These are phyloP conservation scores for Eulimnadia texana DNA, from an alignment of 1,140 invertebrate species.

Conservation along the genomic window DNA sequence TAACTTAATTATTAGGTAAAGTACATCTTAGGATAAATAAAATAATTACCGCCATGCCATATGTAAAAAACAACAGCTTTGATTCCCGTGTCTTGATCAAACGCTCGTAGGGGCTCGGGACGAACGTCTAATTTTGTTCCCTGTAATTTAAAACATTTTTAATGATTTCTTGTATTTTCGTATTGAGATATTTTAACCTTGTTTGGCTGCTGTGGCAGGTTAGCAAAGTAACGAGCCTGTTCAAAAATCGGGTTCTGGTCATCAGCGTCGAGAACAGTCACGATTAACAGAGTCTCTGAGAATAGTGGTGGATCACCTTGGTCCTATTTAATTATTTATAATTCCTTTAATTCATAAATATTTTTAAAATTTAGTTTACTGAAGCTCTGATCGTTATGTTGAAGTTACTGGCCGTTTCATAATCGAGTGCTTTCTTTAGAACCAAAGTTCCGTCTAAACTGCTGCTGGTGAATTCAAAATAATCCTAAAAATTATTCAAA, in stretches of 20 bases:
- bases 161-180: neutral
- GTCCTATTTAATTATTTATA: conserved; percentile 46
- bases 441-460: conserved; percentile 72
- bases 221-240: conserved; percentile 56
- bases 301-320: conserved; percentile 61
- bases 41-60: conserved; percentile 33
- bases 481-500: conserved; percentile 40
- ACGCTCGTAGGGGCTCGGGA: conserved; percentile 46
- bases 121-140: conserved; percentile 40
- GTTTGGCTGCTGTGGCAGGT: conserved; percentile 43
- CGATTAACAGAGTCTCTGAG: conserved; percentile 54
- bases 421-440: conserved; percentile 63
- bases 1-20: neutral
- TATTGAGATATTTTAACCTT: conserved; percentile 29
- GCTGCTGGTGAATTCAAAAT: conserved; percentile 65
- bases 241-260: conserved; percentile 76
- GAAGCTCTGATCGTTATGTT: conserved; percentile 55
- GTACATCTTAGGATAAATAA: neutral
- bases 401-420: conserved; percentile 63
- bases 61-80: conserved; percentile 56
- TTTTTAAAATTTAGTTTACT: too few species aligned
- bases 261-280: conserved; percentile 75
- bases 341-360: too few species aligned
- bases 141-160: conserved; percentile 26
- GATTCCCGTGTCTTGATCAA: conserved; percentile 68